These are phyloP conservation scores for Hemichromis elongatus DNA, from an alignment of 2,113 vertebrate species.

Conservation along the genomic window DNA sequence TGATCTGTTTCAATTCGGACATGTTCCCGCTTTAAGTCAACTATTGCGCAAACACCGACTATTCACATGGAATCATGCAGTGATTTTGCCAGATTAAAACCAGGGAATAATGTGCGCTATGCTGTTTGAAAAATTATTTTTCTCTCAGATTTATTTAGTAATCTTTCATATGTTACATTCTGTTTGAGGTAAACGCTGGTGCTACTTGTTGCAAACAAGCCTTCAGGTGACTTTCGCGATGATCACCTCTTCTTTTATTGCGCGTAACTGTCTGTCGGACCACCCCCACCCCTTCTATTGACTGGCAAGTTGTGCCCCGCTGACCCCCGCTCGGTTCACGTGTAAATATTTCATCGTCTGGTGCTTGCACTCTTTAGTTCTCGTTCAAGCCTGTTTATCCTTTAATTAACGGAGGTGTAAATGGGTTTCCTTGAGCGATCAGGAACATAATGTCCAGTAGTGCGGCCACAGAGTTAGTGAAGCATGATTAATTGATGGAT, in stretches of 20 bases:
- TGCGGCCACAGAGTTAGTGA: conserved; percentile 71
- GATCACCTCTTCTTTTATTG: background rate
- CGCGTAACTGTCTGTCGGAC: background rate
- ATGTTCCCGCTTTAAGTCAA: background rate
- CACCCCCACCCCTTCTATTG: background rate
- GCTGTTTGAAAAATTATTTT: background rate
- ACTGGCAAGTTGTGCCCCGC: conserved; percentile 39
- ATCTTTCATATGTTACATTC: background rate
- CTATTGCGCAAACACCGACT: background rate
- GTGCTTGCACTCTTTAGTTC: conserved; percentile 37
- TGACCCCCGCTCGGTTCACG: conserved; percentile 31
- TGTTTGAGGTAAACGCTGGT: background rate
- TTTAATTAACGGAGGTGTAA: conserved; percentile 38
- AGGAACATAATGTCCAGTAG: background rate
- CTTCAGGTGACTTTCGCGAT: background rate
- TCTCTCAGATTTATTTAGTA: fast-evolving
- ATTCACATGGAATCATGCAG: background rate
- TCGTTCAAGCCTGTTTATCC: conserved; percentile 51
- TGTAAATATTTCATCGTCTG: conserved; percentile 65
- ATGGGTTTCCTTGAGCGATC: background rate
- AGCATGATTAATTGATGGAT: conserved; percentile 73
- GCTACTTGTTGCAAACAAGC: background rate
- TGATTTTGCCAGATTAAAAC: background rate
- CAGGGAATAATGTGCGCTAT: background rate
- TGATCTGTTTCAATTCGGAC: background rate